Percentiles rank a stretch among this genome's conserved stretches.
Evolutionary conservation across 2,888 invertebrate genomes (phyloP).

Genomic region (Lasius fuliginosus): DNA sequence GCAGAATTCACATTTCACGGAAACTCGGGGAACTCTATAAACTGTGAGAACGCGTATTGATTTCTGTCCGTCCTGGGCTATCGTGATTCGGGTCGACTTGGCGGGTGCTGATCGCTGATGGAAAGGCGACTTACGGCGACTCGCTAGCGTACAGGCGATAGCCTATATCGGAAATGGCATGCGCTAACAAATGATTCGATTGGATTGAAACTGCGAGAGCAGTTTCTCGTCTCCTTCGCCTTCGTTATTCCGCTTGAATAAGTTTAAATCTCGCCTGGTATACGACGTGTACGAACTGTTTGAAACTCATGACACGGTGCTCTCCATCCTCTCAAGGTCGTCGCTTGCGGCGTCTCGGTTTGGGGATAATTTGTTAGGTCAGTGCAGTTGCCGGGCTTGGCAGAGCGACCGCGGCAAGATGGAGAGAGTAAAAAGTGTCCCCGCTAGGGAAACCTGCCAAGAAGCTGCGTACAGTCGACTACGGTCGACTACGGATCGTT

Average conservation of each 20-base stretch:
- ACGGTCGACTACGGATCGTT: conserved; percentile 58
- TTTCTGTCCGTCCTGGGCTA: conserved; percentile 57
- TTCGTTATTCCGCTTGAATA: not conserved
- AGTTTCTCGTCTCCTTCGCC: too few species aligned
- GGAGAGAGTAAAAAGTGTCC: conserved; percentile 57
- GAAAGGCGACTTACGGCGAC: conserved; percentile 1
- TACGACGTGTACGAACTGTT: not conserved
- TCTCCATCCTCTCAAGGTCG: conserved; percentile 48
- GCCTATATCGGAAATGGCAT: conserved; percentile 26
- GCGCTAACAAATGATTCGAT: not conserved
- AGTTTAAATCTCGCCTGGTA: not conserved
- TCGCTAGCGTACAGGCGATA: conserved; percentile 23
- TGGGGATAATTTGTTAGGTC: conserved; percentile 60
- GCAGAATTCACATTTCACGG: conserved; percentile 28
- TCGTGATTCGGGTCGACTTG: conserved; percentile 50
- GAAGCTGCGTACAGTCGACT: conserved; percentile 52
- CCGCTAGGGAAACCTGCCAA: conserved; percentile 67
- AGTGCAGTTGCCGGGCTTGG: conserved; percentile 62
- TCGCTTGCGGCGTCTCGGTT: conserved; percentile 28
- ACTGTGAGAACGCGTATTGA: conserved; percentile 73
- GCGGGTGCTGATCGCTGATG: conserved; percentile 52
- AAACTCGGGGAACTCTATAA: conserved; percentile 50
- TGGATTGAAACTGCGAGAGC: not conserved
- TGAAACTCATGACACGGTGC: conserved; percentile 6
- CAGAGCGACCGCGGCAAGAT: conserved; percentile 34